phyloP scores from a whole-genome alignment of 2,888 invertebrate species.

The Drosophila merina region DNA sequence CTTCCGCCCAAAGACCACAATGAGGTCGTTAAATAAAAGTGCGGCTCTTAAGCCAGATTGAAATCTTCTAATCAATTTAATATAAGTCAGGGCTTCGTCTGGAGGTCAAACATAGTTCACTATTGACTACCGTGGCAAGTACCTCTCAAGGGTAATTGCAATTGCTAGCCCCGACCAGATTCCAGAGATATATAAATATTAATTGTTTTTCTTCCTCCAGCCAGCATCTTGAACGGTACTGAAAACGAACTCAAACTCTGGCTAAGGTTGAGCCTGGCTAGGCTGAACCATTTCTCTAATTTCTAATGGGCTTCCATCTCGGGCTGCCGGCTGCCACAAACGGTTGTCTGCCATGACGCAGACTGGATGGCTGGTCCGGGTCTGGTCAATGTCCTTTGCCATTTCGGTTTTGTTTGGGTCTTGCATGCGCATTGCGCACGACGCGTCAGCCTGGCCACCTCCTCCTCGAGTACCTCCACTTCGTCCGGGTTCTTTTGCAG shows the following conservation, averaged over 20 bases:
- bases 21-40: background rate
- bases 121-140: conserved; percentile 10
- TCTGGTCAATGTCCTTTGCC: conserved; percentile 70
- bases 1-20: background rate
- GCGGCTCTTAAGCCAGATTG: background rate
- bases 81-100: conserved; percentile 12
- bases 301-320: conserved; percentile 62
- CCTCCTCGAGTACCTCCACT: background rate
- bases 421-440: conserved; percentile 77
- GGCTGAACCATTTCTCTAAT: conserved; percentile 55
- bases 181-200: conserved; percentile 45
- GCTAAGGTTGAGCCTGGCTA: conserved; percentile 6
- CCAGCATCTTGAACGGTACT: conserved; percentile 24
- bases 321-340: conserved; percentile 27
- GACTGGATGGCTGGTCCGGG: conserved; percentile 21
- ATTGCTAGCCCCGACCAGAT: conserved; percentile 29
- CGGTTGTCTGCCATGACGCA: conserved; percentile 32
- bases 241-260: background rate
- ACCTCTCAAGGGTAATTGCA: conserved; percentile 28
- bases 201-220: conserved; percentile 35
- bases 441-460: conserved; percentile 61
- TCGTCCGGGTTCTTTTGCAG: conserved; percentile 5
- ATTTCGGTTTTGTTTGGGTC: conserved; percentile 45
- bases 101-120: conserved; percentile 19
- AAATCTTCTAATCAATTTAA: conserved; percentile 11